Percentiles rank a stretch among this genome's conserved stretches.
Evolutionary conservation across 2,797 vertebrate species (phyloP).

Genomic region (Pangasius djambal): DNA sequence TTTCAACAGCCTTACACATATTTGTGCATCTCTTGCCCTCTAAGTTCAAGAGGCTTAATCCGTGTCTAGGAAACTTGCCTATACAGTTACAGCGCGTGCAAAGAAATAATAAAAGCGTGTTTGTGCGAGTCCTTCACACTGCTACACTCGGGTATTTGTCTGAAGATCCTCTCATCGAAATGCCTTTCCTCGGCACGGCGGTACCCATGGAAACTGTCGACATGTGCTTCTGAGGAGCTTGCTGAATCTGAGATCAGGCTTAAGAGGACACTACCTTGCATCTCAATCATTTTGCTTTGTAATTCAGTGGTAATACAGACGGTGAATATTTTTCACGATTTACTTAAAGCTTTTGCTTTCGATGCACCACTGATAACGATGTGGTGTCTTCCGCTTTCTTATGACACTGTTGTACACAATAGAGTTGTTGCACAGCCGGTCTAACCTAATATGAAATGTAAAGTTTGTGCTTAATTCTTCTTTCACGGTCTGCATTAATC

Average conservation of each 20-base stretch:
- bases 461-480: not conserved
- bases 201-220: slow-evolving; percentile 57
- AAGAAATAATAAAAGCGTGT: slow-evolving; percentile 28
- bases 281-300: not conserved
- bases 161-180: slow-evolving; percentile 37
- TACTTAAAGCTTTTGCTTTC: not conserved
- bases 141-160: slow-evolving; percentile 39
- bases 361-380: no score
- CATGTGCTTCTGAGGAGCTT: slow-evolving; percentile 45
- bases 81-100: slow-evolving; percentile 10
- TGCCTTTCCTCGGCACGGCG: slow-evolving; percentile 45
- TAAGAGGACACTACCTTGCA: slow-evolving; percentile 37
- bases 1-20: not conserved
- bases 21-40: no score
- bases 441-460: not conserved
- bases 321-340: not conserved
- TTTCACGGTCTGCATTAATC: not conserved
- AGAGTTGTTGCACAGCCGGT: not conserved
- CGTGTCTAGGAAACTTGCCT: not conserved
- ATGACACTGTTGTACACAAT: not conserved
- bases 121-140: slow-evolving; percentile 37
- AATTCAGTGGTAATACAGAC: not conserved
- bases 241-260: slow-evolving; percentile 41
- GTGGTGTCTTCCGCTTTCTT: not conserved
- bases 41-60: not conserved